Percentiles rank a stretch among this genome's conserved stretches.
phyloP scores from a whole-genome alignment of 1,140 invertebrate species.

The Pogonomyrmex barbatus region DNA sequence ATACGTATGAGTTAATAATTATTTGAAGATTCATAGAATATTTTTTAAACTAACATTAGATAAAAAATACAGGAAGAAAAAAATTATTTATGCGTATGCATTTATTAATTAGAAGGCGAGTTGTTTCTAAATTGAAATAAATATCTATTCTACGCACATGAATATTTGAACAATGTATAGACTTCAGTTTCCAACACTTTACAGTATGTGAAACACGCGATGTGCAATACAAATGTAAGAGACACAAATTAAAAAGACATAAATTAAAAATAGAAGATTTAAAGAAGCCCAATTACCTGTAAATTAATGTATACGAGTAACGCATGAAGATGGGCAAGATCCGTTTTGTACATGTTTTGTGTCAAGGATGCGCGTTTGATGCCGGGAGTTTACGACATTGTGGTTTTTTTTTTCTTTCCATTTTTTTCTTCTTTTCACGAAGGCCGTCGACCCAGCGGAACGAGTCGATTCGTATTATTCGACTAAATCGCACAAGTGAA shows the following conservation, averaged over 20 bases:
- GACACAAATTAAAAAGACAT: slow-evolving; percentile 10
- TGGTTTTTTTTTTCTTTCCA: slow-evolving; percentile 49
- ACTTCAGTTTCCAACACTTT: slow-evolving; percentile 1
- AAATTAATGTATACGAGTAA: background rate
- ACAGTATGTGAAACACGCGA: background rate
- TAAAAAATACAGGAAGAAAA: background rate
- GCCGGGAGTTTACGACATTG: slow-evolving; percentile 32
- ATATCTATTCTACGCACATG: background rate
- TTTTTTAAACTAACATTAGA: background rate
- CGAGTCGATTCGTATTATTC: slow-evolving; percentile 72
- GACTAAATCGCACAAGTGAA: slow-evolving; percentile 60
- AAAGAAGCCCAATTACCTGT: background rate
- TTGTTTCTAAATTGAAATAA: background rate
- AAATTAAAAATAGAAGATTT: background rate
- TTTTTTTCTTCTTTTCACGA: slow-evolving; percentile 54
- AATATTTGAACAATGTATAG: background rate
- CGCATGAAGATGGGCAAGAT: slow-evolving; percentile 8
- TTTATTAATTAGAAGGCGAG: background rate
- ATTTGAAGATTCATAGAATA: background rate
- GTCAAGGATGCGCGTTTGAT: slow-evolving; percentile 67
- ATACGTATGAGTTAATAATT: background rate
- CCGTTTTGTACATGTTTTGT: slow-evolving; percentile 55
- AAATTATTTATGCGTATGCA: background rate
- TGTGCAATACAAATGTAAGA: background rate
- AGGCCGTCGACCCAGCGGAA: slow-evolving; percentile 70